Conservation (phyloP, 1,140 invertebrate genomes). For the Nomia melanderi region DNA sequence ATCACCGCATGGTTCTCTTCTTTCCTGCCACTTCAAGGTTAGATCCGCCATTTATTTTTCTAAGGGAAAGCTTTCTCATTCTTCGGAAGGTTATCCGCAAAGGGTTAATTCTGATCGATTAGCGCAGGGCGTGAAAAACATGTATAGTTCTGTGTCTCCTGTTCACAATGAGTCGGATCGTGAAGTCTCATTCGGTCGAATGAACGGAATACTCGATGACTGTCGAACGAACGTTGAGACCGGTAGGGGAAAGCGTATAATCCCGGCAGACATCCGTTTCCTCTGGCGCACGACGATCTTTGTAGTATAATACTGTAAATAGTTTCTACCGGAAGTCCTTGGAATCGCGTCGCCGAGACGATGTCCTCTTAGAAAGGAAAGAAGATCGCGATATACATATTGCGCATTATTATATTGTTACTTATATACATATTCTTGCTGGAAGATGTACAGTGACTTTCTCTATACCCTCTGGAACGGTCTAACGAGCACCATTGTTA, state of each 20-base stretch:
- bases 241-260: background rate
- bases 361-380: constrained; percentile 59
- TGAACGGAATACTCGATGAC: no score
- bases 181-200: no score
- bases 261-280: background rate
- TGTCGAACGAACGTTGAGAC: background rate
- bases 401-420: constrained; percentile 44
- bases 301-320: constrained; percentile 52
- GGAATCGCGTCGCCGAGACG: constrained; percentile 40
- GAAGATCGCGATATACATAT: constrained; percentile 37
- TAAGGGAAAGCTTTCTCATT: no score
- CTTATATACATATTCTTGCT: constrained; percentile 18
- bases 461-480: no score
- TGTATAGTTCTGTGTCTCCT: background rate
- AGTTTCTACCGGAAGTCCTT: constrained; percentile 42
- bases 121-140: background rate
- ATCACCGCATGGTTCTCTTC: no score
- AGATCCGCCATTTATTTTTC: no score
- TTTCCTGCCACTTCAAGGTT: no score
- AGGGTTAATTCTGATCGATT: no score
- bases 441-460: background rate
- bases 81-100: no score
- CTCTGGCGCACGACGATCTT: constrained; percentile 15
- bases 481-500: no score
- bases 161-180: no score